Conservation (phyloP, 2,113 vertebrate genomes). For the Athene noctua region DNA sequence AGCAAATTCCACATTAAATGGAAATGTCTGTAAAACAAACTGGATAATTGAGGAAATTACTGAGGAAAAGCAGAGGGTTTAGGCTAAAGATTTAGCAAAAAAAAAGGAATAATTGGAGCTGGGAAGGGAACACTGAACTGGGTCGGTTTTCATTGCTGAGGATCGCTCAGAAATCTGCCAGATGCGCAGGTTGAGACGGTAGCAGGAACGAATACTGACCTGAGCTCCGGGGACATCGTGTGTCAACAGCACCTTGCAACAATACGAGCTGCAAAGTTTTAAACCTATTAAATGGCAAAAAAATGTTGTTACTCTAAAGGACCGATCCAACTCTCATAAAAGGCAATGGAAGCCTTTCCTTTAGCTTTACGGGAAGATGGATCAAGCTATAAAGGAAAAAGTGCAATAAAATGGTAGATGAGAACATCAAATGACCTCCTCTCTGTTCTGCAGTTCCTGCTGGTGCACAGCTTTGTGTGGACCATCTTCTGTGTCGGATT, state of each 20-base stretch:
- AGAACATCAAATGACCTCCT: not conserved
- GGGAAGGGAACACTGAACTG: not conserved
- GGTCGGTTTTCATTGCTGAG: rapidly evolving
- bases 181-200: not conserved
- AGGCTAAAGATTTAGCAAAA: not conserved
- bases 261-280: not conserved
- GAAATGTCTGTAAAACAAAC: slow-evolving; percentile 24
- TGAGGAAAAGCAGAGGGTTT: not conserved
- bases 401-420: not conserved
- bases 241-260: not conserved
- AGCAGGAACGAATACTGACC: rapidly evolving
- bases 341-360: not conserved
- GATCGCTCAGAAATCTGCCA: not conserved
- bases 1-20: not conserved
- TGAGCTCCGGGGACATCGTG: rapidly evolving
- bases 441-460: not conserved
- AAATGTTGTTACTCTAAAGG: not conserved
- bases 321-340: not conserved
- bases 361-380: not conserved
- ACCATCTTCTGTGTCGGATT: not conserved
- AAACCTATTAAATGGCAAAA: not conserved
- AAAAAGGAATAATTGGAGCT: not conserved
- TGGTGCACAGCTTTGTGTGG: not conserved
- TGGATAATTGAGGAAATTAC: slow-evolving; percentile 11
- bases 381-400: not conserved